Percentiles rank a stretch among this genome's conserved stretches.
phyloP scores from a whole-genome alignment of 2,888 invertebrate genomes.

The Chymomyza fuscimana region DNA sequence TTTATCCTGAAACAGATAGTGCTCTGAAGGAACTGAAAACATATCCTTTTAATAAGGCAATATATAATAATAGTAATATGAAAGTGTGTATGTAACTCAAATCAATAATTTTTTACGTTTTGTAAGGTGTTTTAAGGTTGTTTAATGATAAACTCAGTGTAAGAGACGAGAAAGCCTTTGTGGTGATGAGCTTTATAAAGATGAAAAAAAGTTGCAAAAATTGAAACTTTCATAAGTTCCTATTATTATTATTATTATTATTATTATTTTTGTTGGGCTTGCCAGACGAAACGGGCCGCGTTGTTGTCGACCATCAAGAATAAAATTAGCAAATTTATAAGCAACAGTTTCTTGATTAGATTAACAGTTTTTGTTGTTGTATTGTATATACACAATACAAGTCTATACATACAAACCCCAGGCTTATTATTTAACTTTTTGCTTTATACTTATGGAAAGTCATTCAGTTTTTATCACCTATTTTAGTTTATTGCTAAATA shows the following conservation, averaged over 20 bases:
- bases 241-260: neutral
- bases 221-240: slow-evolving; percentile 1
- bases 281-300: slow-evolving; percentile 16
- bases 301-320: slow-evolving; percentile 35
- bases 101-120: too few relatives aligned
- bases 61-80: too few relatives aligned
- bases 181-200: too few relatives aligned
- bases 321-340: neutral
- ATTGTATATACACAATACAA: neutral
- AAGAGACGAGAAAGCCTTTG: too few relatives aligned
- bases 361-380: slow-evolving; percentile 30
- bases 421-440: neutral
- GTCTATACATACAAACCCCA: neutral
- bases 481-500: slow-evolving; percentile 4
- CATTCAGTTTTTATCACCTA: slow-evolving; percentile 4
- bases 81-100: too few relatives aligned
- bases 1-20: too few relatives aligned
- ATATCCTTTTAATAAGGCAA: too few relatives aligned
- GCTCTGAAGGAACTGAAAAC: too few relatives aligned
- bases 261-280: slow-evolving; percentile 27
- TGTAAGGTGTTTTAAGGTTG: too few relatives aligned
- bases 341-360: slow-evolving; percentile 42
- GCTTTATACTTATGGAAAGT: neutral
- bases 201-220: neutral
- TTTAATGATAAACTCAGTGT: too few relatives aligned